phyloP scores from a whole-genome alignment of 1,140 invertebrate species.

The Pygmarrhopalites habei region DNA sequence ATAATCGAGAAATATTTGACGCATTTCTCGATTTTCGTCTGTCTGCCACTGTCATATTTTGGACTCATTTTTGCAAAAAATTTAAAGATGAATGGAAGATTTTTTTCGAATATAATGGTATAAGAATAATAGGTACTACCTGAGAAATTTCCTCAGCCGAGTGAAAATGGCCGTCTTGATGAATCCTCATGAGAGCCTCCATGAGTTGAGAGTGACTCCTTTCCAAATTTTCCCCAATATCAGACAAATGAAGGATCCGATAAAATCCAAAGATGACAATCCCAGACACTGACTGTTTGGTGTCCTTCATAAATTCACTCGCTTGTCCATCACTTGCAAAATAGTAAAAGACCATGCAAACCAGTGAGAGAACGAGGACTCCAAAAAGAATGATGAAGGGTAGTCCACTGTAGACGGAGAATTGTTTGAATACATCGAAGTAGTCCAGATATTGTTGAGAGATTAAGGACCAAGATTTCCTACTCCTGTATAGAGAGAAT shows the following conservation, averaged over 20 bases:
- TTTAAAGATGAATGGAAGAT: too few species aligned
- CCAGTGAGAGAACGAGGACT: background rate
- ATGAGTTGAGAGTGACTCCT: constrained; percentile 3
- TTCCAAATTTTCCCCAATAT: constrained; percentile 1
- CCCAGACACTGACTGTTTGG: too few species aligned
- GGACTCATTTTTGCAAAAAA: too few species aligned
- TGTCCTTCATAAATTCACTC: background rate
- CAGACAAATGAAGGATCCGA: background rate
- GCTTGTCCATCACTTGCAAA: background rate
- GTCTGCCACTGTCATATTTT: too few species aligned
- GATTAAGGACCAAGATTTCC: constrained; percentile 16
- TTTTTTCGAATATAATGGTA: too few species aligned
- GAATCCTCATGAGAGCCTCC: background rate
- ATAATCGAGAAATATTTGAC: too few species aligned
- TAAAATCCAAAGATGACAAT: background rate
- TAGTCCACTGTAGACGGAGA: background rate
- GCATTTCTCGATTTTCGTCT: too few species aligned
- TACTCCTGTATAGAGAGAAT: background rate
- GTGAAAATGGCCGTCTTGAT: background rate
- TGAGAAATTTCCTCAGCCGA: background rate
- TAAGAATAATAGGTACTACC: too few species aligned
- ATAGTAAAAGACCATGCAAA: constrained; percentile 9
- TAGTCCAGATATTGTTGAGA: constrained; percentile 17
- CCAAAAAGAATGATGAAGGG: constrained; percentile 11
- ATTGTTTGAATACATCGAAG: constrained; percentile 2